Conservation (phyloP, 2,797 vertebrate genomes). For the Anguilla megastoma region DNA sequence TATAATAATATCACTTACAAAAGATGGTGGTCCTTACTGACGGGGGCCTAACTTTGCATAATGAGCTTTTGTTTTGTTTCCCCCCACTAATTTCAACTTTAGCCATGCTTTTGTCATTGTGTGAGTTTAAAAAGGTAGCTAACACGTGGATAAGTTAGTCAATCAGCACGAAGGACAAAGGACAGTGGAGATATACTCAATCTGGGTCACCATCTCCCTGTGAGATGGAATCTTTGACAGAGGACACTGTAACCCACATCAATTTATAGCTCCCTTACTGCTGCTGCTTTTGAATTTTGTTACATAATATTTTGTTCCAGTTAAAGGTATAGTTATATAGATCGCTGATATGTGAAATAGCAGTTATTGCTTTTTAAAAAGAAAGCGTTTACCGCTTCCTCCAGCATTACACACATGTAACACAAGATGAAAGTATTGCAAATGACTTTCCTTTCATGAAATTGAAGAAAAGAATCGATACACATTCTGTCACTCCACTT, state of each 20-base stretch:
- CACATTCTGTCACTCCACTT: not conserved
- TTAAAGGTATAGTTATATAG: too few relatives aligned
- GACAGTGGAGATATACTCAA: not conserved
- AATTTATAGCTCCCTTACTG: not conserved
- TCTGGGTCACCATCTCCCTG: slow-evolving; percentile 1
- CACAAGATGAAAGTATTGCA: not conserved
- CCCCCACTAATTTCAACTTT: not conserved
- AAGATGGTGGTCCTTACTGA: not conserved
- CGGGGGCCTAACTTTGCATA: not conserved
- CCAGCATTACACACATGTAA: not conserved
- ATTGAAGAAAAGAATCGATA: not conserved
- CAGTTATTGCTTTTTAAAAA: not conserved
- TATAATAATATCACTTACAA: not conserved
- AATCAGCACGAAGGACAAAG: not conserved
- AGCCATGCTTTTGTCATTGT: not conserved
- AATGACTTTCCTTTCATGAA: not conserved
- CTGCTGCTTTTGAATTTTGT: not conserved
- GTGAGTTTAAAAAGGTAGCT: not conserved
- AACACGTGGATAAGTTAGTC: not conserved
- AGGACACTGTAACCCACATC: not conserved
- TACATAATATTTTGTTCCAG: not conserved
- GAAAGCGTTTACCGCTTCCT: not conserved
- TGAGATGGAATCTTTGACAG: not conserved
- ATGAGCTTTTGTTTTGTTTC: not conserved
- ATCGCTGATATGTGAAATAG: not conserved